Evolutionary conservation across 1,140 invertebrate genomes (phyloP).

Genomic region (Anoplophora glabripennis): DNA sequence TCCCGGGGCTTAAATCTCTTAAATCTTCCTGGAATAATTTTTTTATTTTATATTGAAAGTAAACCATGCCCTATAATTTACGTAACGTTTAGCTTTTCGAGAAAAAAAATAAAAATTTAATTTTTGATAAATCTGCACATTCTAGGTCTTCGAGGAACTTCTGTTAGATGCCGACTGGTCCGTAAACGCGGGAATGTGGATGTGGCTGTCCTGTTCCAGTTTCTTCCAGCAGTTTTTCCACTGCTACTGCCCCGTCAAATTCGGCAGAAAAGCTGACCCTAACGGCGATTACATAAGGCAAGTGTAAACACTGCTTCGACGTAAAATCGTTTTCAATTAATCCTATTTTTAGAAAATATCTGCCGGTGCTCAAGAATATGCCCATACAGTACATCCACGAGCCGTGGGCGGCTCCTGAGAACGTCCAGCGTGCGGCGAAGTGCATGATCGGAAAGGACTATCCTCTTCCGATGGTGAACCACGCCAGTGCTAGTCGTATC

Average conservation of each 20-base stretch:
- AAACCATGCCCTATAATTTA: too few relatives aligned
- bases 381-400: conserved; percentile 85
- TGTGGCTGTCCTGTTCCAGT: conserved; percentile 89
- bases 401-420: conserved; percentile 81
- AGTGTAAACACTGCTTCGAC: background rate
- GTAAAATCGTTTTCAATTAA: background rate
- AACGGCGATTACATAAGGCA: conserved; percentile 88
- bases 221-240: conserved; percentile 93
- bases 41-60: too few relatives aligned
- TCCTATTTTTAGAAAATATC: conserved; percentile 65
- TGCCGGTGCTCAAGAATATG: conserved; percentile 79
- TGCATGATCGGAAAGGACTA: conserved; percentile 85
- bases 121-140: too few relatives aligned
- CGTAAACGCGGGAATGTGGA: conserved; percentile 90
- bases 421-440: conserved; percentile 72
- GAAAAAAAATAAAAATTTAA: too few relatives aligned
- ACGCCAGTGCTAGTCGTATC: conserved; percentile 67
- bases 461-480: conserved; percentile 82
- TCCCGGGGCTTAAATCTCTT: too few relatives aligned
- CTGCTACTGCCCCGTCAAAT: conserved; percentile 87
- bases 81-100: too few relatives aligned
- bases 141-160: conserved; percentile 84
- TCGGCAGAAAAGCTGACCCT: conserved; percentile 84
- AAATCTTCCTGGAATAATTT: too few relatives aligned
- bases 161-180: conserved; percentile 91